Evolutionary conservation across 2,113 vertebrate genomes (phyloP), one percentile per base, ranked within the genome.

Genomic region (Channa maculata): DNA sequence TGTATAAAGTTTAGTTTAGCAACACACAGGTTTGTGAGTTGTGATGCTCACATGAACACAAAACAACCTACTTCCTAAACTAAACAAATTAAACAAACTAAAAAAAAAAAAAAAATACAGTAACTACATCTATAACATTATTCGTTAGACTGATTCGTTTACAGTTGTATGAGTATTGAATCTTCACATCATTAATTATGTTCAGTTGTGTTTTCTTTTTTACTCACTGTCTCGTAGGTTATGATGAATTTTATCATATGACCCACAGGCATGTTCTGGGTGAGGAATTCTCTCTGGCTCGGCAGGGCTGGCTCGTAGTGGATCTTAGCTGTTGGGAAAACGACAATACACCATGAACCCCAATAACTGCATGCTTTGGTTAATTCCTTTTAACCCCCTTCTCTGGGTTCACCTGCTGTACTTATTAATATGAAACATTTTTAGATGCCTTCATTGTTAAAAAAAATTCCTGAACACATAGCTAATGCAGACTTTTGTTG

Each of bases 171-270:
- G 34, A 15, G 24, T 54, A 24, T 33, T 34, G 15, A 44, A 12
- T 11, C 34, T 11, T 46, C 7, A 51, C 15, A 51, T 33, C 33
- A 58, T 67, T 41, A 53, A 44, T 55, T 3, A 52, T 49, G 50
- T 60, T 55, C 4, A 33, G 1, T 3, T 48, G 13, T 24, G 33
- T 50, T 54, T 65, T 33, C 57, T 60, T 4, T 15, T 54, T 46
- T 36, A 87, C 90, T 93, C 71, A 93, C 92, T 52, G 63, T 90
- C 53, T 84, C 75, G 82, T 92, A 93, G 63, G 91, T 93, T 39
- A 93, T 75, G 12, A 93, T 91, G 78, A 93, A 93, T 74, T 93
- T 93, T 3, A 93, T 90, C 63, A 93, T 60, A 75, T 93, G 90
- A 46, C 91, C 92, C 71, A 92, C 66, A 9, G 86, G 91, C 90